Conservation (phyloP, 1,140 invertebrate species). For the Neotoxoptera formosana region DNA sequence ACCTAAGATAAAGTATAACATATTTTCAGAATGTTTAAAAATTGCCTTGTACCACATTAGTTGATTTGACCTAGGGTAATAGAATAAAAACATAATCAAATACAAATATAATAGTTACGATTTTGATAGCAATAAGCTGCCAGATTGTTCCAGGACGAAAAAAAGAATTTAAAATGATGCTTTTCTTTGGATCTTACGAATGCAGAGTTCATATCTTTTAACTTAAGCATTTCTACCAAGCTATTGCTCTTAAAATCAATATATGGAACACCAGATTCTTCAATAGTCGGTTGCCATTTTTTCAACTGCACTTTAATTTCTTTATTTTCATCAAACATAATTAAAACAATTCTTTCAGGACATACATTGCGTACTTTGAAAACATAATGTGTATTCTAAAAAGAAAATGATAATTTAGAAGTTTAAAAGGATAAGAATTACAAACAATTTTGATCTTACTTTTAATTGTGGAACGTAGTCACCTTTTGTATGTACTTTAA, state of each 20-base stretch:
- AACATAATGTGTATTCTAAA: constrained; percentile 12
- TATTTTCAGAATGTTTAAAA: neutral
- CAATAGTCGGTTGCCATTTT: constrained; percentile 35
- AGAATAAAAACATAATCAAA: neutral
- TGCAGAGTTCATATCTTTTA: constrained; percentile 15
- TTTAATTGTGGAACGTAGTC: constrained; percentile 34
- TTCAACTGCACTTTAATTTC: constrained; percentile 48
- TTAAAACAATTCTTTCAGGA: constrained; percentile 28
- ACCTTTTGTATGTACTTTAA: constrained; percentile 38
- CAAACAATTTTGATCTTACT: neutral
- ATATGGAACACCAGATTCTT: constrained; percentile 52
- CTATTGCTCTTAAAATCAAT: constrained; percentile 44
- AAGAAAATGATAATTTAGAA: neutral
- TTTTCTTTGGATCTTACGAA: constrained; percentile 43
- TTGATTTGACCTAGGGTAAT: neutral
- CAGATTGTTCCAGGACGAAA: constrained; percentile 10
- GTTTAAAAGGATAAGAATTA: neutral
- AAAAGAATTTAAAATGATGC: constrained; percentile 14
- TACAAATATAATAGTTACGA: constrained; percentile 25
- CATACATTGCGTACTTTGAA: neutral
- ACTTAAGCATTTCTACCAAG: constrained; percentile 8
- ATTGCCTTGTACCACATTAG: neutral
- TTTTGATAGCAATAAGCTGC: constrained; percentile 36
- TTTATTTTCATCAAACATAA: neutral
- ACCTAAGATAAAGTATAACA: neutral